These are phyloP conservation scores for Noctilio leporinus DNA, from an alignment of 2,113 vertebrate species.

Conservation along the genomic window DNA sequence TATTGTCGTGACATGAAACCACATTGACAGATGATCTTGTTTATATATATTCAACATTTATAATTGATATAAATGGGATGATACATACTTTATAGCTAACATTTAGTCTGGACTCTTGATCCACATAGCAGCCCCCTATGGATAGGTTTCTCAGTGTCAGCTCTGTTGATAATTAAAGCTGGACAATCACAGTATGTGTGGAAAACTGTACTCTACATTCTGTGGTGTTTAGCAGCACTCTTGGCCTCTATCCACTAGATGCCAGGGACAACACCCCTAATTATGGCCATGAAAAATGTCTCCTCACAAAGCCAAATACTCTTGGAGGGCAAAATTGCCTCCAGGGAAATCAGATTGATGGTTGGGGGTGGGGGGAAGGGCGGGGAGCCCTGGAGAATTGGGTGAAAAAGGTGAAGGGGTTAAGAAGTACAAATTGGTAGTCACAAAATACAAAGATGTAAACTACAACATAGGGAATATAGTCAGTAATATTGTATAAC, in stretches of 20 bases:
- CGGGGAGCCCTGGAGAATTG: not conserved
- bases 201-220: not conserved
- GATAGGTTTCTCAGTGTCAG: not conserved
- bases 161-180: not conserved
- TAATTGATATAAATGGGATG: not conserved
- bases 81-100: not conserved
- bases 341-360: not conserved
- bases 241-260: not conserved
- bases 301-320: not conserved
- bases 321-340: not conserved
- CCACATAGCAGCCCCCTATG: not conserved
- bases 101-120: not conserved
- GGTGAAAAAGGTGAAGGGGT: too few species aligned
- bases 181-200: not conserved
- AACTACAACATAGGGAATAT: not conserved
- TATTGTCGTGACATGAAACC: not conserved
- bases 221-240: not conserved
- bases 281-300: not conserved
- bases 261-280: not conserved
- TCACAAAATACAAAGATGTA: not conserved
- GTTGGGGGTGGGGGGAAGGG: not conserved
- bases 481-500: not conserved
- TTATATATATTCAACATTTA: not conserved
- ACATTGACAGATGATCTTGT: not conserved
- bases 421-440: not conserved